Evolutionary conservation across 2,888 invertebrate genomes (phyloP).

Genomic region (Lymantria monacha): DNA sequence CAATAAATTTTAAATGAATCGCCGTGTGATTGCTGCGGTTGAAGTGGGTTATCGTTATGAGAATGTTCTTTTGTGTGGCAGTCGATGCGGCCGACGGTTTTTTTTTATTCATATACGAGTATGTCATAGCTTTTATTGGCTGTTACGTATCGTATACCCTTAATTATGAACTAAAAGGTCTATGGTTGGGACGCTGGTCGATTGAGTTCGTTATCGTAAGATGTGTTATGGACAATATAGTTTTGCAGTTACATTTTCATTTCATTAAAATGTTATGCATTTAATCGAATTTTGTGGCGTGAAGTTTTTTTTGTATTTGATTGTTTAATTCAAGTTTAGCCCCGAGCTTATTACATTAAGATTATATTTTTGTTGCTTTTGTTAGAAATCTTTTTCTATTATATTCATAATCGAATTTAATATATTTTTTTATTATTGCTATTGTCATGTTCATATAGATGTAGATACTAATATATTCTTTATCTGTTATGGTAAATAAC

Average conservation of each 20-base stretch:
- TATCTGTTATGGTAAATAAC: too few species aligned
- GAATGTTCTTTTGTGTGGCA: conserved; percentile 39
- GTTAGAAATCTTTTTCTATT: too few species aligned
- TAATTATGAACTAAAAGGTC: conserved; percentile 31
- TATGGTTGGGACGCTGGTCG: conserved; percentile 14
- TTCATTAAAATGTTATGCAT: background rate
- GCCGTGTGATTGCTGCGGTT: conserved; percentile 53
- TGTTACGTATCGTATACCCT: conserved; percentile 27
- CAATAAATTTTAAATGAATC: conserved; percentile 62
- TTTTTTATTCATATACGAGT: conserved; percentile 24
- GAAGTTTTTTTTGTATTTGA: background rate
- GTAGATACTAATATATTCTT: too few species aligned
- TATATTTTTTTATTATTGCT: too few species aligned
- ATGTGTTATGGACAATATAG: background rate
- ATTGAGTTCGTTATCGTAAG: conserved; percentile 2
- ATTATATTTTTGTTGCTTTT: too few species aligned
- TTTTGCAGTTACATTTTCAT: background rate
- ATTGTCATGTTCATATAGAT: too few species aligned
- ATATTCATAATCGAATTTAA: too few species aligned
- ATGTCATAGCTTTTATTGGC: conserved; percentile 19
- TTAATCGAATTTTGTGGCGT: background rate
- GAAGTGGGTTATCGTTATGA: conserved; percentile 47
- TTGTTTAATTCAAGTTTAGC: too few species aligned
- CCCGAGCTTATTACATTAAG: too few species aligned
- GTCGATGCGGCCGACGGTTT: conserved; percentile 23